Conservation (phyloP, 2,888 invertebrate species). For the Drosophila ustulata region DNA sequence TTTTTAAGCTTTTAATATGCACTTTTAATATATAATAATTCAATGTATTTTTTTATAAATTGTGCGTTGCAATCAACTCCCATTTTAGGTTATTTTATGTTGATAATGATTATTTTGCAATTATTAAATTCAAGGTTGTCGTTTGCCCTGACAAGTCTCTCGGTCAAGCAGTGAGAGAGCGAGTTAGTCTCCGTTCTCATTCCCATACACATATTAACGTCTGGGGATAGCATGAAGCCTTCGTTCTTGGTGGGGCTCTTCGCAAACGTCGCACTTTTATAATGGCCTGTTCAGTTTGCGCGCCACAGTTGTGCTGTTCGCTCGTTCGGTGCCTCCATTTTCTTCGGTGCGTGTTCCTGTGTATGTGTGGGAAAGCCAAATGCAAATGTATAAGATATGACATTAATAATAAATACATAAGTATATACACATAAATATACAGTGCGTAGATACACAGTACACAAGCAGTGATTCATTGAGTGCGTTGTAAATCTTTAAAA, state of each 20-base stretch:
- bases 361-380: slow-evolving; percentile 40
- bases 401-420: slow-evolving; percentile 22
- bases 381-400: slow-evolving; percentile 33
- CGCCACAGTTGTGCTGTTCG: slow-evolving; percentile 70
- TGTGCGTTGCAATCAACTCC: too few species aligned
- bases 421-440: slow-evolving; percentile 12
- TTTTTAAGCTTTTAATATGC: too few species aligned
- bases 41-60: too few species aligned
- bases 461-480: slow-evolving; percentile 68
- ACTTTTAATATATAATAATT: too few species aligned
- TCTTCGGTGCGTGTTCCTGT: slow-evolving; percentile 42
- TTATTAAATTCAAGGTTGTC: slow-evolving; percentile 76
- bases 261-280: slow-evolving; percentile 45
- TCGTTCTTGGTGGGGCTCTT: slow-evolving; percentile 29
- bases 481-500: slow-evolving; percentile 60
- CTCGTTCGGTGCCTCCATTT: slow-evolving; percentile 68
- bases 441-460: slow-evolving; percentile 13
- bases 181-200: background rate
- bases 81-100: too few species aligned
- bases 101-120: background rate
- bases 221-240: slow-evolving; percentile 58
- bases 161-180: slow-evolving; percentile 57
- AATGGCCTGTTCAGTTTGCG: slow-evolving; percentile 48
- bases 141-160: slow-evolving; percentile 69
- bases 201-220: slow-evolving; percentile 1